Conservation (phyloP, 2,888 invertebrate genomes). For the Zelleria hepariella region DNA sequence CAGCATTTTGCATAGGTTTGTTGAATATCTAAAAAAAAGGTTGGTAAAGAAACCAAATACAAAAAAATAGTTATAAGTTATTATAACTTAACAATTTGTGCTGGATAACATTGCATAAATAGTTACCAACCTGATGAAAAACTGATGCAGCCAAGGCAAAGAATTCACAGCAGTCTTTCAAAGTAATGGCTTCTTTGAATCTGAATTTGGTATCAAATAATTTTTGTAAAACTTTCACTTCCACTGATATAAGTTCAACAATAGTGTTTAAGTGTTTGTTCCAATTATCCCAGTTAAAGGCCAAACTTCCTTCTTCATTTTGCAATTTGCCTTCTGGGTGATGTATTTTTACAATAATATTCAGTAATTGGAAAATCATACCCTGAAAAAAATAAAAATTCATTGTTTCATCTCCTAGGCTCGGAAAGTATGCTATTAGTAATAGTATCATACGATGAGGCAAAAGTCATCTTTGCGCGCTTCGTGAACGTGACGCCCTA, state of each 20-base stretch:
- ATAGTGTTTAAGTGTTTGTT: constrained; percentile 44
- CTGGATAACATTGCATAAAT: no score
- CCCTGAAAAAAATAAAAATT: constrained; percentile 29
- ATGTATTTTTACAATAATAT: constrained; percentile 42
- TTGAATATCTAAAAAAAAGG: constrained; percentile 19
- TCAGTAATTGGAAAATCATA: constrained; percentile 43
- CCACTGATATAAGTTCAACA: constrained; percentile 47
- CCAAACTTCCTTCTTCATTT: constrained; percentile 38
- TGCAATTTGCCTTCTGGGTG: constrained; percentile 43
- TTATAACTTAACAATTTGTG: no score
- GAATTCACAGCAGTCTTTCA: constrained; percentile 31
- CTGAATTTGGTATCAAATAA: constrained; percentile 10
- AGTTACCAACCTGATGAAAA: constrained; percentile 24
- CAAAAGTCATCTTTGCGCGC: no score
- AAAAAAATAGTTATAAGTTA: no score
- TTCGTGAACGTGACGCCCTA: no score
- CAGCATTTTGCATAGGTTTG: constrained; percentile 14
- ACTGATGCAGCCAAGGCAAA: constrained; percentile 42
- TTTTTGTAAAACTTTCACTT: constrained; percentile 42
- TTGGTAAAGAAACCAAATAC: background rate
- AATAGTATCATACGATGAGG: no score
- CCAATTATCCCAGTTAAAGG: constrained; percentile 48
- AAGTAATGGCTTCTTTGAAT: constrained; percentile 21
- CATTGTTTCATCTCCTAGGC: no score
- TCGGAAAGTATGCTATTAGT: no score